Evolutionary conservation across 2,797 vertebrate genomes (phyloP).

Genomic region (Gallinago stenura): DNA sequence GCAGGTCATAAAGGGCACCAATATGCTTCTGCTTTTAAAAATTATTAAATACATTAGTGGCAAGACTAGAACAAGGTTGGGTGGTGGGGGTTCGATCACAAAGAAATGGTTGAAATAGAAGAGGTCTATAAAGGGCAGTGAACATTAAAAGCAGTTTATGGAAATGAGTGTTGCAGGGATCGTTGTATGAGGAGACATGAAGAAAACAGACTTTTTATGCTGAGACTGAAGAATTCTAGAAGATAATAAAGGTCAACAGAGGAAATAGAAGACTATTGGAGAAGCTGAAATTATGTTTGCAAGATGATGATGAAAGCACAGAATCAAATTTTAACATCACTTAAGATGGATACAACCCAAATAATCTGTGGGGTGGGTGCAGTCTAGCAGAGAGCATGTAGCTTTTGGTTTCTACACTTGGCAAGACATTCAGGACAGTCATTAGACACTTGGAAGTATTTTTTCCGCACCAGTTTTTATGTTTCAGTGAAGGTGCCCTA

Average conservation of each 20-base stretch:
- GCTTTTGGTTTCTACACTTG: not conserved
- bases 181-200: not conserved
- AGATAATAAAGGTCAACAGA: not conserved
- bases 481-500: constrained; percentile 19
- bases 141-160: not conserved
- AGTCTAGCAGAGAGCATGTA: not conserved
- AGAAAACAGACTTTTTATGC: not conserved
- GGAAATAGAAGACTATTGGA: not conserved
- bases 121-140: not conserved
- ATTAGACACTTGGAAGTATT: not conserved
- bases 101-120: constrained; percentile 2
- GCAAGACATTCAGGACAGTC: not conserved
- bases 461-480: not conserved
- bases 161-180: not conserved
- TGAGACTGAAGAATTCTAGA: not conserved
- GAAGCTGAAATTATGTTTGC: not conserved
- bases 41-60: not conserved
- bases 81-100: not conserved
- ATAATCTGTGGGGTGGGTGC: not conserved
- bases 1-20: not conserved
- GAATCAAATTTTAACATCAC: not conserved
- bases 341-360: not conserved
- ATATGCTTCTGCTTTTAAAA: not conserved
- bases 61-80: not conserved
- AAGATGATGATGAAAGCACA: not conserved